Evolutionary conservation across 2,797 vertebrate genomes (phyloP).

Genomic region (Tokudaia muenninki): DNA sequence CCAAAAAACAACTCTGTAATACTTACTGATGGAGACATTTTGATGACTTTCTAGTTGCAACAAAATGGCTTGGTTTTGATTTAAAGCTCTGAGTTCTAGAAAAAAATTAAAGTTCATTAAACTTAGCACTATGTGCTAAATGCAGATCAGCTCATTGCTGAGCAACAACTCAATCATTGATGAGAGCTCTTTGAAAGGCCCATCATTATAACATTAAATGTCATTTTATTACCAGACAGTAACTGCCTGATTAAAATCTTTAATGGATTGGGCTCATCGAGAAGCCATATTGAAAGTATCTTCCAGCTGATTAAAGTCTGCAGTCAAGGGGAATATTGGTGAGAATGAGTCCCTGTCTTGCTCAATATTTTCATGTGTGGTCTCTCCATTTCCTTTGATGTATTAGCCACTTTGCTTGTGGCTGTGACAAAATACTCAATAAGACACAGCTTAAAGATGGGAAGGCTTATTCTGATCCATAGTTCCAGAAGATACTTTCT

Average conservation of each 20-base stretch:
- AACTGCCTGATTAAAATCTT: constrained; percentile 81
- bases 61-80: constrained; percentile 66
- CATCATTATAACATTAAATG: constrained; percentile 81
- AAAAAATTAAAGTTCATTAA: constrained; percentile 81
- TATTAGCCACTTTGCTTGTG: neutral
- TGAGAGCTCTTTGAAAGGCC: constrained; percentile 74
- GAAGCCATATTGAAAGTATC: constrained; percentile 78
- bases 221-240: constrained; percentile 81
- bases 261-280: constrained; percentile 76
- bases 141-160: constrained; percentile 78
- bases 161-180: constrained; percentile 78
- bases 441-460: neutral
- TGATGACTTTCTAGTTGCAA: constrained; percentile 57
- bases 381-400: neutral
- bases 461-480: neutral
- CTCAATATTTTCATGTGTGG: neutral
- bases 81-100: constrained; percentile 61
- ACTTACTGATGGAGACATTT: neutral
- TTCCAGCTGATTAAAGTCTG: constrained; percentile 73
- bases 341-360: constrained; percentile 50
- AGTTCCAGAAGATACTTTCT: neutral
- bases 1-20: constrained; percentile 35
- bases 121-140: constrained; percentile 76
- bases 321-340: constrained; percentile 68
- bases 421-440: neutral